Evolutionary conservation across 2,888 invertebrate genomes (phyloP).

Genomic region (Endomychus coccineus): DNA sequence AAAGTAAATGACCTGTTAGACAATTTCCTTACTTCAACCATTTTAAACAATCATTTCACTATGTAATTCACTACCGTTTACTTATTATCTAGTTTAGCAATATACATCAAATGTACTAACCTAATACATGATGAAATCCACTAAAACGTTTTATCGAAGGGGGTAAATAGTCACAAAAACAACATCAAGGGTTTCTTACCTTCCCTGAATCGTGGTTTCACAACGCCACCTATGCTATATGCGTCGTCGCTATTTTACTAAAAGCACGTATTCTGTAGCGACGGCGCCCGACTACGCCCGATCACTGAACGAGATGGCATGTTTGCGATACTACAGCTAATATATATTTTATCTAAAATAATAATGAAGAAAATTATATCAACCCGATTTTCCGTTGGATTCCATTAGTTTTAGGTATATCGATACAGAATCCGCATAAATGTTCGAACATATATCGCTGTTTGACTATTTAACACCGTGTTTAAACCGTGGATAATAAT

Average conservation of each 20-base stretch:
- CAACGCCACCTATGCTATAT: slow-evolving; percentile 46
- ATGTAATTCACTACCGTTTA: slow-evolving; percentile 11
- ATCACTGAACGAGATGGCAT: slow-evolving; percentile 34
- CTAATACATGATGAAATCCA: slow-evolving; percentile 23
- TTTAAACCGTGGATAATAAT: slow-evolving; percentile 23
- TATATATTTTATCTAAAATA: slow-evolving; percentile 34
- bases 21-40: slow-evolving; percentile 37
- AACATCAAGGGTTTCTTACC: slow-evolving; percentile 44
- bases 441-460: slow-evolving; percentile 29
- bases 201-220: slow-evolving; percentile 42
- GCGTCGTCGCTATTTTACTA: slow-evolving; percentile 42
- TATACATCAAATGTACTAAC: slow-evolving; percentile 5
- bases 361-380: slow-evolving; percentile 25
- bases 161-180: slow-evolving; percentile 35
- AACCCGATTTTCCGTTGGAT: slow-evolving; percentile 28
- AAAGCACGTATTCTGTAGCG: slow-evolving; percentile 44
- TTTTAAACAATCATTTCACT: slow-evolving; percentile 29
- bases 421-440: slow-evolving; percentile 31
- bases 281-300: slow-evolving; percentile 35
- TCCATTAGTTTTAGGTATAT: slow-evolving; percentile 20
- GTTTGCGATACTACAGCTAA: slow-evolving; percentile 36
- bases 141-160: slow-evolving; percentile 21
- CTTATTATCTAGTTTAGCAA: background rate
- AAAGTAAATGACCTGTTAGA: slow-evolving; percentile 46
- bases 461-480: slow-evolving; percentile 20